Base-by-base conservation (phyloP, 2,888 invertebrate species). In the Lepidocyrtoides sp. region DNA sequence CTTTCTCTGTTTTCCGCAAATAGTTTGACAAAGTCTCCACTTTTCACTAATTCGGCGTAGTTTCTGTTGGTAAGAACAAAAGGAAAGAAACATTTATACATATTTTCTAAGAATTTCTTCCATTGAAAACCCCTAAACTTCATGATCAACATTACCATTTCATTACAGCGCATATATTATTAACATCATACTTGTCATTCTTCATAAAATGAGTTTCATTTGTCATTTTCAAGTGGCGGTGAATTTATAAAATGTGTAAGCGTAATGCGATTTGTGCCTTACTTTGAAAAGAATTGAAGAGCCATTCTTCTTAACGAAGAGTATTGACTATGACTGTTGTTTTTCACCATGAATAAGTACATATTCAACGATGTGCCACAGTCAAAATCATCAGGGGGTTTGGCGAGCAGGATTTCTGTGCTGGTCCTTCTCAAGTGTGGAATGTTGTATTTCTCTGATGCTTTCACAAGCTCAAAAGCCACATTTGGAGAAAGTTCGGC, bases 11-110 rank as follows among this genome's bases (percentile, higher is more conserved):
- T 82, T 32, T 82, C 75, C 29, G 14, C 72, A 75, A 89, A 89
- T 82, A 89, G 89, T 89, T 89, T 89, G 17, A 26, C 89, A 60
- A 82, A 89, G 26, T 82, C 82, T 20, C 72, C 57, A 29, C 82
- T 89, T 20, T 72, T 89, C 48, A 89, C 82, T 8, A 89, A 54
- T 57, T 89, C 82, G 0, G n/a, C 89, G 60, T 72, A 89, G 44
- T 82, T 82, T 57, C 89, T 89, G 17, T 26, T 14, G 57, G 41
- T 72, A 1, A 10, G 20, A 32, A 63, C 12, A 51, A n/a, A 79
- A 79, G 23, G 54, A 51, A 77, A 51, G 44, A 48, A 77, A 77
- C 72, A 41, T 72, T 72, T 20, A 17, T 41, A 14, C 29, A 79
- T 48, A 41, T 20, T 44, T 10, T 51, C 29, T 23, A 10, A 12